Evolutionary conservation across 2,888 invertebrate species (phyloP), one percentile per base, ranked within the genome.

Genomic region (Frankliniella fusca): DNA sequence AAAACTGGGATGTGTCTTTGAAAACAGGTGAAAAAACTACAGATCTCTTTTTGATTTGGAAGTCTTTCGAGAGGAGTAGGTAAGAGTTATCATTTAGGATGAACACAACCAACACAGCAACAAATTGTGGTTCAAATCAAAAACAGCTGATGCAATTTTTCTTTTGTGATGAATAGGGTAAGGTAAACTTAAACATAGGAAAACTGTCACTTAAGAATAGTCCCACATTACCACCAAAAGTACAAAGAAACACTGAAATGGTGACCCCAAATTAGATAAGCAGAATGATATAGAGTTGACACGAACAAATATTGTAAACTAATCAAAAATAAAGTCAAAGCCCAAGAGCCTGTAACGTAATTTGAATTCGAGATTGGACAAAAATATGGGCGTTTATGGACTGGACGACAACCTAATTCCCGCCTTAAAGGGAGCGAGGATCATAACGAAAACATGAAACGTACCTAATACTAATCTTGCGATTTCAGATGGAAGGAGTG

Each of bases 381-480:
- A 54, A 20, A 20, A 20, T 20, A 7, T 54, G 15, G 15, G 20
- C 54, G 54, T 5, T 54, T 54, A 20, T 15, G 18, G 15, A 15
- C 54, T 54, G 20, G 54, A 54, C 54, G 5, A 38, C 38, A 38
- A 38, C 38, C 38, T 20, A 61, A 18, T 61, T 61, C 61, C 61
- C 61, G 61, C 61, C 61, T 61, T 11, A 18, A 61, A 61, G 20
- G 15, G 61, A 61, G 61, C 61, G n/a, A 61, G 20, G 61, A 18
- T 18, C n/a, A 38, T 2, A 38, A 38, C 38, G 2, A 38, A 3
- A 38, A 38, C 38, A 10, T 27, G 23, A 27, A 27, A 76, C 70
- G 70, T 27, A 76, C 70, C 70, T 76, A 76, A 76, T 9, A 76
- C 70, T 27, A 76, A 27, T 76, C 70, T 76, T 27, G 70, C 70